Conservation (phyloP, 2,888 invertebrate species). For the Pasiphila rectangulata region DNA sequence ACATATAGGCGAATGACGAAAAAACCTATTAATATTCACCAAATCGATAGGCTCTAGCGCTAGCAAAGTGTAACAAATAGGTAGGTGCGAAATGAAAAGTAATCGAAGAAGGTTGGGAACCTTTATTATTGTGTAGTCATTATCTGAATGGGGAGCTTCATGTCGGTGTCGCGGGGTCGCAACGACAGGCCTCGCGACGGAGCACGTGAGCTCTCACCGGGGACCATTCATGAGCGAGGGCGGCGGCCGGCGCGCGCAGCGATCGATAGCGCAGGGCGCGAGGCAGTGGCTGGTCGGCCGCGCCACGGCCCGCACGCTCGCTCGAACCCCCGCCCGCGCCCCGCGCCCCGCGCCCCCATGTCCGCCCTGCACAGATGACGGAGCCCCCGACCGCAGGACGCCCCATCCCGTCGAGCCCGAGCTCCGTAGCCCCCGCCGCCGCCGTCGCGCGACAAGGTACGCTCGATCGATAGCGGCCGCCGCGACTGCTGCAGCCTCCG, state of each 20-base stretch:
- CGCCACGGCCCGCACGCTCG: constrained; percentile 63
- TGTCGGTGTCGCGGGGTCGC: constrained; percentile 49
- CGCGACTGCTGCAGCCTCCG: constrained; percentile 53
- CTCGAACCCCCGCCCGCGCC: constrained; percentile 40
- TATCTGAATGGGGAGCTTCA: constrained; percentile 36
- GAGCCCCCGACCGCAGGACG: constrained; percentile 71
- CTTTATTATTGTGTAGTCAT: constrained; percentile 28
- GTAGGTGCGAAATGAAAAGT: no score
- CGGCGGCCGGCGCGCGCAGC: constrained; percentile 72
- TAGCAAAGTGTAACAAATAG: no score
- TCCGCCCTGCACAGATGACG: constrained; percentile 79
- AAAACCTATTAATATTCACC: no score
- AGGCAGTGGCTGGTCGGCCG: constrained; percentile 71
- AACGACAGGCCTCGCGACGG: constrained; percentile 44
- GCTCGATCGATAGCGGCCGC: constrained; percentile 61
- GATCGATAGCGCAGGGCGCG: constrained; percentile 57
- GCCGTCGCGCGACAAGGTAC: constrained; percentile 63
- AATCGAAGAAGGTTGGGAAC: constrained; percentile 5
- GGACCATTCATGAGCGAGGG: constrained; percentile 72
- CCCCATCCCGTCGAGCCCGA: constrained; percentile 58
- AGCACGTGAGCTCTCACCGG: constrained; percentile 75
- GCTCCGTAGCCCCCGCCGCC: constrained; percentile 48
- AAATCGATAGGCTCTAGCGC: no score
- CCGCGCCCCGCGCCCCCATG: constrained; percentile 57
- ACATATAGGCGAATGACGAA: no score